Conservation (phyloP, 2,113 vertebrate genomes). For the human (Homo sapiens) region DNA sequence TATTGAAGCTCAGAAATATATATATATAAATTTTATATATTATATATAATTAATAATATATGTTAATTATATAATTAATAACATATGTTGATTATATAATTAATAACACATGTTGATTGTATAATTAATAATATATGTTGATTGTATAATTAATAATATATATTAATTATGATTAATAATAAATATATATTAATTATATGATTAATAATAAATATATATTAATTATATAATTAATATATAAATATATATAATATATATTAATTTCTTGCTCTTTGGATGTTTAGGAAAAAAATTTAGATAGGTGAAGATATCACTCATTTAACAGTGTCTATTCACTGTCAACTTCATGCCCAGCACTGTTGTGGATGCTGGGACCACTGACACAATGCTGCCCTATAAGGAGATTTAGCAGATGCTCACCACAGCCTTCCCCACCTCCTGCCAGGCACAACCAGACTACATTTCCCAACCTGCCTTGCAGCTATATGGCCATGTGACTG, state of each 20-base stretch:
- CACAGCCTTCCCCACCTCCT: background rate
- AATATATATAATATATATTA: background rate
- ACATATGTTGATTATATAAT: too few species aligned
- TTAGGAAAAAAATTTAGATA: background rate
- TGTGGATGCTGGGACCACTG: background rate
- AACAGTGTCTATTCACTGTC: background rate
- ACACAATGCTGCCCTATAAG: background rate
- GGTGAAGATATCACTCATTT: background rate
- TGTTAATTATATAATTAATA: too few species aligned
- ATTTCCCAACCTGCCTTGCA: background rate
- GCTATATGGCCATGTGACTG: background rate
- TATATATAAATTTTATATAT: too few species aligned
- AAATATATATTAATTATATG: too few species aligned
- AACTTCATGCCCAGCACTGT: background rate
- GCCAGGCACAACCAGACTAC: background rate
- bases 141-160: too few species aligned
- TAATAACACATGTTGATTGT: too few species aligned
- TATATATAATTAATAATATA: too few species aligned
- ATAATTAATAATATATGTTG: too few species aligned
- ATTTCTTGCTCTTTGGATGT: background rate
- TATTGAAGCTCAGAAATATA: background rate
- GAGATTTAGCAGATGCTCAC: background rate
- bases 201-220: too few species aligned
- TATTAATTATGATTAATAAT: too few species aligned
- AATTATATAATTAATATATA: too few species aligned